Evolutionary conservation across 2,113 vertebrate genomes (phyloP), one percentile per base, ranked within the genome.

Genomic region (Erpornis zantholeuca): DNA sequence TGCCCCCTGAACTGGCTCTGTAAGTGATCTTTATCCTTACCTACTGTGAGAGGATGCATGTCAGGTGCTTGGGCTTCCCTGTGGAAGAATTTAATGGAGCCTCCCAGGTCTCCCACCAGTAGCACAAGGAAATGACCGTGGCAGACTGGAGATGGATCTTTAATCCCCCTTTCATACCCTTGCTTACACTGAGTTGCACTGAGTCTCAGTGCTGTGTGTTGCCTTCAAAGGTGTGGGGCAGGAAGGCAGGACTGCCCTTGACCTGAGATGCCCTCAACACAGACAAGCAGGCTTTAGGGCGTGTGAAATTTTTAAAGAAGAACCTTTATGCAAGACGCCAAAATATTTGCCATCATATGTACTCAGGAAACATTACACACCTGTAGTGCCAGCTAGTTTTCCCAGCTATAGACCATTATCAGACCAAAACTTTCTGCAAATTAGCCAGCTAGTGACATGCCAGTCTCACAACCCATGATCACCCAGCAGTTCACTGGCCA

Each of bases 1-100:
- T 31, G n/a, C 8, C 17, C 15, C 3, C 52, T 47, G 72, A 68
- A 36, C 6, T 0, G 0, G 12, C 38, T 23, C 45, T 76, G 8
- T 6, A 33, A 11, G 29, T 76, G 45, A 8, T 53, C 1, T 38
- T 90, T 54, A 16, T 45, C 29, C 29, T 15, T 40, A 5, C 11
- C 5, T 4, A 8, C 7, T 40, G 49, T 3, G 3, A 45, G 20
- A 71, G 6, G 33, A 49, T 28, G 19, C 2, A 18, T 0, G 1
- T 15, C 25, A 77, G 27, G 14, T 36, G 20, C 64, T 84, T 52
- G 27, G 33, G 21, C 19, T 50, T 65, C 42, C 15, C 15, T 42
- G 15, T 24, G 45, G 8, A 66, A 27, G 7, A 23, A 10, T 45
- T 77, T 42, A 50, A 0, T 28, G 56, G 23, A 14, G 33, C 2